These are phyloP conservation scores for Hydrolagus affinis DNA, from an alignment of 2,113 vertebrate genomes.

Conservation along the genomic window DNA sequence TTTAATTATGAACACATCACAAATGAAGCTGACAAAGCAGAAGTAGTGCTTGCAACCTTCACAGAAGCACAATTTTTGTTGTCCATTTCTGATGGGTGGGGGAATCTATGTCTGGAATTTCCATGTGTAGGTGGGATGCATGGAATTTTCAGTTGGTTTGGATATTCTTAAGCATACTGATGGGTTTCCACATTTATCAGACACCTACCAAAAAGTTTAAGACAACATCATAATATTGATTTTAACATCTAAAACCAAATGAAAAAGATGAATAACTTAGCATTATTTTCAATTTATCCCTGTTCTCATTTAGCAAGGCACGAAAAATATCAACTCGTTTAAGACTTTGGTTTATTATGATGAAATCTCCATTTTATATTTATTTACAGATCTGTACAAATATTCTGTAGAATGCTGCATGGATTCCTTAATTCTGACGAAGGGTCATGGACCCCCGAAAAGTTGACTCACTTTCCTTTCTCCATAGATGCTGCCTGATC, in stretches of 20 bases:
- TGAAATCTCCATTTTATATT: neutral
- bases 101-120: too few relatives aligned
- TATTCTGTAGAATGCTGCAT: constrained; percentile 4
- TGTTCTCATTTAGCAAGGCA: neutral
- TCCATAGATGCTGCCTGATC: too few relatives aligned
- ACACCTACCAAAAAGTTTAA: neutral
- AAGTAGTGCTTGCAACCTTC: constrained; percentile 48
- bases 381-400: constrained; percentile 8
- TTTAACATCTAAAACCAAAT: neutral
- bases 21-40: constrained; percentile 73
- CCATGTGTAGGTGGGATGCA: too few relatives aligned
- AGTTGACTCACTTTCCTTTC: too few relatives aligned
- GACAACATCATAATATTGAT: neutral
- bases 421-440: too few relatives aligned
- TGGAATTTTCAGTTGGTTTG: too few relatives aligned
- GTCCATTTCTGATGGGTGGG: neutral
- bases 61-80: constrained; percentile 10
- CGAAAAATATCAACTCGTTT: neutral
- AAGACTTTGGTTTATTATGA: constrained; percentile 14
- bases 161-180: too few relatives aligned
- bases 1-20: constrained; percentile 74
- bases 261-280: constrained; percentile 3
- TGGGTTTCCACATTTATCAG: too few relatives aligned
- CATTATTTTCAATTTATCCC: constrained; percentile 15
- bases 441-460: too few relatives aligned